A percentile compares a stretch with the other conserved stretches of the same genome.
These are phyloP conservation scores for Volucella zonaria DNA, from an alignment of 2,888 invertebrate species.

Conservation along the genomic window DNA sequence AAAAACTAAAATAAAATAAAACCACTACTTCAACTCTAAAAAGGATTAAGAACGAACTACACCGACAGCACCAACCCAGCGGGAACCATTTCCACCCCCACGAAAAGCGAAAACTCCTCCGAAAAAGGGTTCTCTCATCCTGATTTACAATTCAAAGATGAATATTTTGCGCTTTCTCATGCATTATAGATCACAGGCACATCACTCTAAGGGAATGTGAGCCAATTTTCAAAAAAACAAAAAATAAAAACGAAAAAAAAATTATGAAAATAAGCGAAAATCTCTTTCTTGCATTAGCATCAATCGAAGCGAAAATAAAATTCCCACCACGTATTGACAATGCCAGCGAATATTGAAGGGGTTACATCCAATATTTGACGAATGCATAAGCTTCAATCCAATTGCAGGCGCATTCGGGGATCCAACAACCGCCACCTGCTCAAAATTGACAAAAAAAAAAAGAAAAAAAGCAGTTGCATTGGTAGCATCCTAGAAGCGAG, in stretches of 20 bases:
- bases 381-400: conserved; percentile 27
- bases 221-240: not conserved
- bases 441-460: not conserved
- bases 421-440: conserved; percentile 8
- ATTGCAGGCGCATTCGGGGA: conserved; percentile 7
- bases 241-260: not conserved
- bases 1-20: not conserved
- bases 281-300: conserved; percentile 23
- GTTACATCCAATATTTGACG: conserved; percentile 27
- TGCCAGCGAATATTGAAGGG: not conserved
- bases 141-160: conserved; percentile 57
- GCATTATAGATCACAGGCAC: conserved; percentile 47
- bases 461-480: not conserved
- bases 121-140: conserved; percentile 31
- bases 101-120: too few relatives aligned
- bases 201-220: not conserved
- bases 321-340: conserved; percentile 27
- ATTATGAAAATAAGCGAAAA: conserved; percentile 1
- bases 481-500: not conserved
- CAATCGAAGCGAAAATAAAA: conserved; percentile 27
- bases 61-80: too few relatives aligned
- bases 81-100: too few relatives aligned
- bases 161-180: conserved; percentile 22
- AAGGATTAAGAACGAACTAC: conserved; percentile 4
- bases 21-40: not conserved